Base-by-base conservation (phyloP, 2,888 invertebrate species). In the Toxonevra muliebris region DNA sequence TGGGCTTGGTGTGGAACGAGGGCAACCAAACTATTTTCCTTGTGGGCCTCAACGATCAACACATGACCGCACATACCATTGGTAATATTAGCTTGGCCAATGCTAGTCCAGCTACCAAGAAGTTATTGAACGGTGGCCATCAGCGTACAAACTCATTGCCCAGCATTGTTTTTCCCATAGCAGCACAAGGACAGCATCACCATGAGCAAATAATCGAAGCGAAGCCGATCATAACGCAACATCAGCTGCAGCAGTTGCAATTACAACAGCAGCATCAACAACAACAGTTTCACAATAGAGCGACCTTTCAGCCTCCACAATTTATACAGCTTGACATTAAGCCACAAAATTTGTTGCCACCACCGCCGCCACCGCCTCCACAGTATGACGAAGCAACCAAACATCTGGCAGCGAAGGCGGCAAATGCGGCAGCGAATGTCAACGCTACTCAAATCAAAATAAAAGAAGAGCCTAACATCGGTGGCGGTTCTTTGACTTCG, bases 351-450 rank as follows among this genome's bases (percentile, higher is more conserved):
- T 13, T 78, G 40, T 71, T 73, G 8, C 90, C 90, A 3, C 91
- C 91, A 45, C 76, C 74, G 2, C 77, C 80, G 17, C 76, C 78
- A 4, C 91, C 91, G 7, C 89, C 89, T 11, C 92, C 92, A 13
- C 88, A 90, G 66, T 92, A 93, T 79, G 91, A 91, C 75, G 92
- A 92, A 81, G 92, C 91, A 69, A 87, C 90, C 4, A 88, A 89
- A 74, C 86, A 88, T 71, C 80, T 90, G 60, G 88, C 81, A 5
- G 79, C 79, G 20, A 78, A 74, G 15, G 79, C 80, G 65, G 77
- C 77, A 9, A 63, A 59, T 11, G 52, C 61, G 10, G 54, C 53
- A 13, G 20, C 55, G 42, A n/a, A 4, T 20, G 30, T 58, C 52
- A n/a, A n/a, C n/a, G 9, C 42, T 60, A 63, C 64, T 73, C 79